Evolutionary conservation across 2,888 invertebrate species (phyloP), one percentile per base, ranked within the genome.

Genomic region (Eudasyphora cyanicolor): DNA sequence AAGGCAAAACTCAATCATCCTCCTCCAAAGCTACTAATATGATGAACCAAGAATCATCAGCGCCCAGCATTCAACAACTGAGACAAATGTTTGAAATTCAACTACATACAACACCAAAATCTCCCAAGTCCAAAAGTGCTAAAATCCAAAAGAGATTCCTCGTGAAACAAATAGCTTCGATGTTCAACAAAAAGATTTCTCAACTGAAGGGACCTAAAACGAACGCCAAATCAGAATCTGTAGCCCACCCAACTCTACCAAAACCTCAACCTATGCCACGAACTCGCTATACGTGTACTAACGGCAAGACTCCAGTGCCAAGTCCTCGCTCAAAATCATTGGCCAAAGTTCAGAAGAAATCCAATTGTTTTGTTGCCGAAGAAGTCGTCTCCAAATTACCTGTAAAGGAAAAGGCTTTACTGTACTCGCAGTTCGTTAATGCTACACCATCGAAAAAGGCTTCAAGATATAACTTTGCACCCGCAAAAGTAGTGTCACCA

Each of bases 381-480:
- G 90, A 91, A 54, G 89, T 89, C 0, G n/a, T n/a, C n/a, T 87
- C 85, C 2, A 87, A 89, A 62, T 79, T 91, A n/a, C 89, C 89
- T 0, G 91, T 91, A 1, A 91, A 89, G 82, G 91, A 92, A 38
- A 92, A 91, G 51, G 90, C 88, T 0, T 24, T 89, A 32, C 84
- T 91, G 4, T 91, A 89, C 32, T 90, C 88, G 10, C 88, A 89
- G 35, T 90, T 91, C 57, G 86, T 90, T 27, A 87, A 88, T 4
- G 91, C 91, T n/a, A 89, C 90, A 87, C 83, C 88, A 0, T 86
- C 86, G 35, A 87, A 85, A 42, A 88, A 89, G 83, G n/a, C n/a
- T n/a, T n/a, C n/a, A n/a, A n/a, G n/a, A n/a, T n/a, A n/a, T n/a
- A n/a, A n/a, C n/a, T n/a, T n/a, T n/a, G n/a, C n/a, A n/a, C n/a